These are phyloP conservation scores for Poeciliopsis infans DNA, from an alignment of 2,797 vertebrate genomes.

Conservation along the genomic window DNA sequence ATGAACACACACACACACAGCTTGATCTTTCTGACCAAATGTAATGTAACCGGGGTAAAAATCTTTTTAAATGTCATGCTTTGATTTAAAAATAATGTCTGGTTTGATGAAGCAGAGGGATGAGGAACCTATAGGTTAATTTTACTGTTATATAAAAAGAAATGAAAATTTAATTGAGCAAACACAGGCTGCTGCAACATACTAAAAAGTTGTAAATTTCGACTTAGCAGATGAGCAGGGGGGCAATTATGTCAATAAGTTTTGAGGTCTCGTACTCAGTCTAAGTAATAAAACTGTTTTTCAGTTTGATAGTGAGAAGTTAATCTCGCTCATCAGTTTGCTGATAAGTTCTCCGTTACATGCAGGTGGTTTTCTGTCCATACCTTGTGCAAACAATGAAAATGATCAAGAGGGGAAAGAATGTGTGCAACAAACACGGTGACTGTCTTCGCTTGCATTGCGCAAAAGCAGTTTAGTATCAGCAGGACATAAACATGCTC, in stretches of 20 bases:
- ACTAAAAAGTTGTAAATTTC: neutral
- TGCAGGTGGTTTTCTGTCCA: neutral
- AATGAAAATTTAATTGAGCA: neutral
- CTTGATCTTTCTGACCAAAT: neutral
- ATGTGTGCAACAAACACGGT: neutral
- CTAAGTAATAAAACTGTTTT: neutral
- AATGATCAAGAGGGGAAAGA: constrained; percentile 9
- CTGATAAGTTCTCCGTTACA: neutral
- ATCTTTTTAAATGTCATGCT: neutral
- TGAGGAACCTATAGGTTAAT: neutral
- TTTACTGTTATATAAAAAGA: neutral
- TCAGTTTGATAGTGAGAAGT: neutral
- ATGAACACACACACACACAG: constrained; percentile 49
- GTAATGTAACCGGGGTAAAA: neutral
- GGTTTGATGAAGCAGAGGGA: neutral
- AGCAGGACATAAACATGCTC: constrained; percentile 5
- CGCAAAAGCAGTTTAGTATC: neutral
- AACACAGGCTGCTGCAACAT: neutral
- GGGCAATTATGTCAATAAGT: neutral
- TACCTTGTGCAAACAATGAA: constrained; percentile 40
- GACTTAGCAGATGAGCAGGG: too few species aligned
- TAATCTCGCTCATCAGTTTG: neutral
- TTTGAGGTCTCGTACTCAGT: neutral
- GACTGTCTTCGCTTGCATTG: neutral
- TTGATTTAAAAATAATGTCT: neutral